These are phyloP conservation scores for Euzophera pinguis DNA, from an alignment of 2,888 invertebrate genomes.

Conservation along the genomic window DNA sequence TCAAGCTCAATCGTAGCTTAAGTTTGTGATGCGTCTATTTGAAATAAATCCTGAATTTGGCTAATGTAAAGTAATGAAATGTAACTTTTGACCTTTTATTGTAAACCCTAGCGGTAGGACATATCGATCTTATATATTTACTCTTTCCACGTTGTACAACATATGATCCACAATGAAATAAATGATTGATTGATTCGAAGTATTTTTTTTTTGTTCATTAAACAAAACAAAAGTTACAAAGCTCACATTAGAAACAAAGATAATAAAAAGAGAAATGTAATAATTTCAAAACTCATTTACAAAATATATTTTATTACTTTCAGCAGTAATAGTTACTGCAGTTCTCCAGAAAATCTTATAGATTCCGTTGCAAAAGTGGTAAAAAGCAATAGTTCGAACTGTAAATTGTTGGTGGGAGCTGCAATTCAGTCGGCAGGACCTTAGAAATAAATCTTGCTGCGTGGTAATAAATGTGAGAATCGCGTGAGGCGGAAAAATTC, in stretches of 20 bases:
- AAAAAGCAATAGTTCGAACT: constrained; percentile 4
- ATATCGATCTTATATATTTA: too few relatives aligned
- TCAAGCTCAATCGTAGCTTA: too few relatives aligned
- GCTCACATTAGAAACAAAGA: neutral
- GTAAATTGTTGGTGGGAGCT: constrained; percentile 11
- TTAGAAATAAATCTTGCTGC: constrained; percentile 8
- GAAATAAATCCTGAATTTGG: too few relatives aligned
- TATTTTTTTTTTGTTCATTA: too few relatives aligned
- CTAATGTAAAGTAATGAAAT: too few relatives aligned
- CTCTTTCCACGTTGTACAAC: too few relatives aligned
- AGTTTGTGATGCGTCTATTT: too few relatives aligned
- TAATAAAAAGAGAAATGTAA: neutral
- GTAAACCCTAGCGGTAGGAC: too few relatives aligned
- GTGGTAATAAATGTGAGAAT: constrained; percentile 8
- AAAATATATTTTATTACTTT: constrained; percentile 8
- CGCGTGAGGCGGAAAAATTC: constrained; percentile 8
- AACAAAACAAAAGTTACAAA: neutral
- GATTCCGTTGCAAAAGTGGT: neutral
- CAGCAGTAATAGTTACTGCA: neutral
- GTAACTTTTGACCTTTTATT: too few relatives aligned
- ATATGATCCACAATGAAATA: too few relatives aligned
- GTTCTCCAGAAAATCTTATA: constrained; percentile 2
- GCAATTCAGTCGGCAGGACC: constrained; percentile 3
- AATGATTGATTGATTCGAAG: too few relatives aligned
- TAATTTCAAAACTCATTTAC: constrained; percentile 27